Percentiles rank a stretch among this genome's conserved stretches.
Conservation (phyloP, 1,140 invertebrate genomes). For the Lysiphlebus fabarum region DNA sequence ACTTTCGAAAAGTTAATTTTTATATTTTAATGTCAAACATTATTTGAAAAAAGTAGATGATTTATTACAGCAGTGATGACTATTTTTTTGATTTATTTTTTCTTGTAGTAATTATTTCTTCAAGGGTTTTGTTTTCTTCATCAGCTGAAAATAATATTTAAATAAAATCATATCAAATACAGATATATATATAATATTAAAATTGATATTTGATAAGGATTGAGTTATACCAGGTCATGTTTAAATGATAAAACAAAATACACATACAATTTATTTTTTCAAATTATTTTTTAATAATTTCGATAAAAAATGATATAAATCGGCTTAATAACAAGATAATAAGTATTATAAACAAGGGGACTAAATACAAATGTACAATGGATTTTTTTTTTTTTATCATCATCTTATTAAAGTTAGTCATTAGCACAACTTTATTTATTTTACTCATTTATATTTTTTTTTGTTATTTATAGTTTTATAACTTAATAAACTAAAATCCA, state of each 20-base stretch:
- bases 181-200: too few species aligned
- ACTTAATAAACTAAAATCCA: constrained; percentile 48
- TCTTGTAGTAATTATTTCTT: too few species aligned
- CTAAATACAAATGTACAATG: constrained; percentile 58
- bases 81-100: too few species aligned
- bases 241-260: constrained; percentile 19
- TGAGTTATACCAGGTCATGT: background rate
- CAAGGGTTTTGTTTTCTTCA: too few species aligned
- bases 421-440: constrained; percentile 46
- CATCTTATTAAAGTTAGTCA: constrained; percentile 42
- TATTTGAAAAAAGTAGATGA: too few species aligned
- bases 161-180: too few species aligned
- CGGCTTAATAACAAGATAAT: constrained; percentile 57
- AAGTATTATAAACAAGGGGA: constrained; percentile 56
- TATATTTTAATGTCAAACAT: too few species aligned
- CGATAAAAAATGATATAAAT: constrained; percentile 58
- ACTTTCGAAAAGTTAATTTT: too few species aligned
- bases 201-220: too few species aligned
- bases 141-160: too few species aligned
- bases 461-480: constrained; percentile 41
- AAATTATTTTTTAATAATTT: constrained; percentile 58
- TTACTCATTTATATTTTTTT: constrained; percentile 47
- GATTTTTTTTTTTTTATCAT: constrained; percentile 29
- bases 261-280: constrained; percentile 42
- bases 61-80: too few species aligned